A percentile compares a stretch with the other conserved stretches of the same genome.
phyloP scores from a whole-genome alignment of 2,113 vertebrate species.

The Halichoerus grypus region DNA sequence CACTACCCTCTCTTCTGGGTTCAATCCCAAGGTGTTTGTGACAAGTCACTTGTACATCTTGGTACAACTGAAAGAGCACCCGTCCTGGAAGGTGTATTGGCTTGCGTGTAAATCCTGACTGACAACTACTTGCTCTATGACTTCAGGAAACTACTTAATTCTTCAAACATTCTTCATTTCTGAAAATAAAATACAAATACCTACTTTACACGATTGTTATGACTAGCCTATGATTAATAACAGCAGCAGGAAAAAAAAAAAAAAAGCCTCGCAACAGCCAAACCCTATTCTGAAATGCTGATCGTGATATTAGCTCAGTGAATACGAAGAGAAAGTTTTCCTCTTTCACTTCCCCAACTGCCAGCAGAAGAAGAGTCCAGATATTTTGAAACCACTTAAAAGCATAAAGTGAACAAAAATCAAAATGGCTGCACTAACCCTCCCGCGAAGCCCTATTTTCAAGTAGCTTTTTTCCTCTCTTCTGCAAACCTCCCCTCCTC shows the following conservation, averaged over 20 bases:
- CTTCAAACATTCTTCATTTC: neutral
- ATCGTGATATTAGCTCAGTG: neutral
- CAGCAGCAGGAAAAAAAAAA: neutral
- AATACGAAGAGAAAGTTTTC: neutral
- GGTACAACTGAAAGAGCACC: neutral
- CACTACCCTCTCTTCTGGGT: neutral
- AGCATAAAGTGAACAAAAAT: neutral
- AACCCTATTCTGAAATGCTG: neutral
- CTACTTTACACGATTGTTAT: neutral
- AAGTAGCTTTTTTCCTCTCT: neutral
- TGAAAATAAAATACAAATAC: slow-evolving; percentile 18
- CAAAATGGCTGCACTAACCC: neutral
- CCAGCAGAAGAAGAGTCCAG: neutral
- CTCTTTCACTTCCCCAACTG: neutral
- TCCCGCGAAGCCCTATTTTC: neutral
- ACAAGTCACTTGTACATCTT: neutral
- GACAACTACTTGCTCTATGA: neutral
- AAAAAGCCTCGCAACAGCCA: neutral
- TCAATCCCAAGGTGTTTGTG: neutral
- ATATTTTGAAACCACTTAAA: neutral
- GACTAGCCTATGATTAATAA: neutral
- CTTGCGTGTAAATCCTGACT: neutral
- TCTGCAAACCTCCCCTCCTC: neutral
- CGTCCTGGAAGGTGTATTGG: neutral
- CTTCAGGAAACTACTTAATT: neutral